Evolutionary conservation across 2,113 vertebrate genomes (phyloP).

Genomic region (Dendrocopos noguchii): DNA sequence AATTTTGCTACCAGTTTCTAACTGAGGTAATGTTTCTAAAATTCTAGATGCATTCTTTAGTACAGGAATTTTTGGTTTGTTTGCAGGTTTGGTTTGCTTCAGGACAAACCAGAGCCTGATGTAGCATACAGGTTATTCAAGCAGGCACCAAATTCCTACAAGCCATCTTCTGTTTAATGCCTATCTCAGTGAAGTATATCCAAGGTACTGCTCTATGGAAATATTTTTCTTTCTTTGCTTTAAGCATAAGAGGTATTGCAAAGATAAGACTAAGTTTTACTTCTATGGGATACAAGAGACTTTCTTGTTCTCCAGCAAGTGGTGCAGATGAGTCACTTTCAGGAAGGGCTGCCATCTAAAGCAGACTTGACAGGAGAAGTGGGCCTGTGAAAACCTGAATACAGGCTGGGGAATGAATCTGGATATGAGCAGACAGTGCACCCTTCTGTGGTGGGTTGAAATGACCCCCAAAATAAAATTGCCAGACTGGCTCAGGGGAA

Average conservation of each 20-base stretch:
- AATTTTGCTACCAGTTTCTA: not conserved
- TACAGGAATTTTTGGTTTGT: not conserved
- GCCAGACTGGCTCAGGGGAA: too few relatives aligned
- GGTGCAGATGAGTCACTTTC: not conserved
- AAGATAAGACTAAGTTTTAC: not conserved
- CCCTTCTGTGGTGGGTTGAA: too few relatives aligned
- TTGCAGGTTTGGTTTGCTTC: not conserved
- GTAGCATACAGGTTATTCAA: not conserved
- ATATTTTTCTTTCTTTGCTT: not conserved
- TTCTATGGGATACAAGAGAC: not conserved
- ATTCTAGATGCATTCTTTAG: not conserved
- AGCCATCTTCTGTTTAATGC: not conserved
- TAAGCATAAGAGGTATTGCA: not conserved
- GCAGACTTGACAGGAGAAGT: too few relatives aligned
- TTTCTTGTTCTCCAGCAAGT: fast-evolving
- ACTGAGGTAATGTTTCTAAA: not conserved
- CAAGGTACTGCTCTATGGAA: not conserved
- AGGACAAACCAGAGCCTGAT: not conserved
- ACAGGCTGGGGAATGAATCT: not conserved
- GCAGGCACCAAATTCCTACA: not conserved
- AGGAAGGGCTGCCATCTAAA: not conserved
- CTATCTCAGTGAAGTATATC: not conserved
- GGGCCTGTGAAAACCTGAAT: too few relatives aligned
- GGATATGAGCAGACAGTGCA: too few relatives aligned
- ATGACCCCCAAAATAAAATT: too few relatives aligned